Conservation (phyloP, 2,797 vertebrate genomes). For the Silurus aristotelis region DNA sequence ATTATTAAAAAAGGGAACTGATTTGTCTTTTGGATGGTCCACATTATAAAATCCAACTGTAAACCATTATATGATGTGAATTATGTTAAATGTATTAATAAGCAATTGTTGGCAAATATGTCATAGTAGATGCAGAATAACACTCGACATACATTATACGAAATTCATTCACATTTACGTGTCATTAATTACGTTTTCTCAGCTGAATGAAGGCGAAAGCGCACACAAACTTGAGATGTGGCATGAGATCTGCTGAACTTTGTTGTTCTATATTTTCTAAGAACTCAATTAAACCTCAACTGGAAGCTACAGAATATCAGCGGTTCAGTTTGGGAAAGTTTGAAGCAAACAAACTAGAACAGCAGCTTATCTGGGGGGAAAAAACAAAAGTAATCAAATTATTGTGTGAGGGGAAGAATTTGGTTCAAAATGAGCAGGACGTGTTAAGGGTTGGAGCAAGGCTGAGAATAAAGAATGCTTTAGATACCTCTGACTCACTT, state of each 20-base stretch:
- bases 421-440: background rate
- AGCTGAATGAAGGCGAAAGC: constrained; percentile 5
- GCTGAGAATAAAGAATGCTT: background rate
- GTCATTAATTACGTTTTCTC: background rate
- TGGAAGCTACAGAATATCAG: background rate
- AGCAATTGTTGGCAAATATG: background rate
- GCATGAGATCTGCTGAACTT: background rate
- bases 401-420: background rate
- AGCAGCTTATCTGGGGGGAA: too few species aligned
- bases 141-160: too few species aligned
- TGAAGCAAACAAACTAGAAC: background rate
- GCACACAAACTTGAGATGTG: background rate
- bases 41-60: too few species aligned
- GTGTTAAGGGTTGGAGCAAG: background rate
- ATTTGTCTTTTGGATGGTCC: too few species aligned
- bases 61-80: background rate
- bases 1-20: too few species aligned
- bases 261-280: background rate
- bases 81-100: too few species aligned
- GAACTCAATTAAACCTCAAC: background rate
- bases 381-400: background rate
- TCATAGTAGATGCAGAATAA: background rate
- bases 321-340: background rate
- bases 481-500: background rate
- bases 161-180: too few species aligned